These are phyloP conservation scores for Gortyna flavago DNA, from an alignment of 2,888 invertebrate genomes.

Conservation along the genomic window DNA sequence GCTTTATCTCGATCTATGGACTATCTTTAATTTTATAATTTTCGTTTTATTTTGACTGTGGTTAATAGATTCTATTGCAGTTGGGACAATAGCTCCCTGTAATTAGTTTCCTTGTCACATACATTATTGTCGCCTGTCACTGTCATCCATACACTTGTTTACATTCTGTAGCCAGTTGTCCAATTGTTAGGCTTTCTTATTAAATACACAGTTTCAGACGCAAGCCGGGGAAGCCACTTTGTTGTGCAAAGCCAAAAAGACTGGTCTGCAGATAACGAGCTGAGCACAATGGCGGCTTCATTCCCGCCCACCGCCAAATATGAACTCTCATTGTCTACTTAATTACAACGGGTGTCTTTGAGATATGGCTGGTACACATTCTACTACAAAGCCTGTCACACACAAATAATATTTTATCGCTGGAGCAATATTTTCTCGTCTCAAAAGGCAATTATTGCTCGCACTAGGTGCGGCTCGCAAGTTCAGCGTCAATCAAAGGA, in stretches of 20 bases:
- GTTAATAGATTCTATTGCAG: not conserved
- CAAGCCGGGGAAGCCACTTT: slow-evolving; percentile 74
- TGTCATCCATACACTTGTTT: slow-evolving; percentile 17
- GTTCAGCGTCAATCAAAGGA: slow-evolving; percentile 68
- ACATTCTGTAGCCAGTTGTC: slow-evolving; percentile 44
- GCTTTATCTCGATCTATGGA: slow-evolving; percentile 63
- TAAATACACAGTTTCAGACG: slow-evolving; percentile 76
- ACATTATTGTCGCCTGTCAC: slow-evolving; percentile 3
- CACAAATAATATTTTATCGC: slow-evolving; percentile 86
- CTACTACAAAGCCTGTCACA: slow-evolving; percentile 85
- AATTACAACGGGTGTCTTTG: slow-evolving; percentile 88
- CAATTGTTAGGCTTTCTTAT: slow-evolving; percentile 59
- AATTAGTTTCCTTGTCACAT: slow-evolving; percentile 17
- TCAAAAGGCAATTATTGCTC: slow-evolving; percentile 78
- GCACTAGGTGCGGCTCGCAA: slow-evolving; percentile 51
- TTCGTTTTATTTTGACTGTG: slow-evolving; percentile 41
- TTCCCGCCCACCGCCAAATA: slow-evolving; percentile 82
- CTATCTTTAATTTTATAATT: slow-evolving; percentile 55
- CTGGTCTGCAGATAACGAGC: slow-evolving; percentile 86
- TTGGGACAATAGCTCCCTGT: not conserved
- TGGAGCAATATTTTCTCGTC: slow-evolving; percentile 78
- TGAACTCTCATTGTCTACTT: slow-evolving; percentile 88
- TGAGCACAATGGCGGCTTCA: slow-evolving; percentile 79
- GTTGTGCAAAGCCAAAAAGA: slow-evolving; percentile 85
- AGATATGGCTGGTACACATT: slow-evolving; percentile 84